Percentiles rank a stretch among this genome's conserved stretches.
Conservation (phyloP, 2,888 invertebrate genomes). For the Apocheima hispidaria region DNA sequence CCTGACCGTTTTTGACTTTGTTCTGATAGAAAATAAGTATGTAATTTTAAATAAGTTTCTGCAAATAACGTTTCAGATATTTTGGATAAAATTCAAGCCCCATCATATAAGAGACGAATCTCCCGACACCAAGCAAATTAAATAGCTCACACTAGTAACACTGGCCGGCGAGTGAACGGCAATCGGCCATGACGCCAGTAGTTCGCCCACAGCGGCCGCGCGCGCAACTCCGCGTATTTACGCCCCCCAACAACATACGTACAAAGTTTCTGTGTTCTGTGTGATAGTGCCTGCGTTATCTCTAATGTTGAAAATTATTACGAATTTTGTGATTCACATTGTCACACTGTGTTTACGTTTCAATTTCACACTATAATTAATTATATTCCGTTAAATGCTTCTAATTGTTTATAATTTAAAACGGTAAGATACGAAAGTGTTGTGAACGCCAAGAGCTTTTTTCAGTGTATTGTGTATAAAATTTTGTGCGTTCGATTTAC, state of each 20-base stretch:
- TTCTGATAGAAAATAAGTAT: not conserved
- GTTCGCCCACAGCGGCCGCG: conserved; percentile 48
- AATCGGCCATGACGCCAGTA: conserved; percentile 69
- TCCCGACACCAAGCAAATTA: conserved; percentile 34
- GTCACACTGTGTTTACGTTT: conserved; percentile 69
- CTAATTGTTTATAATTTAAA: conserved; percentile 11
- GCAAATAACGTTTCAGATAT: not conserved
- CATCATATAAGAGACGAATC: conserved; percentile 2
- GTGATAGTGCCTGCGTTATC: conserved; percentile 58
- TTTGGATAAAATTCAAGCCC: not conserved
- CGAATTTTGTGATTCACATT: conserved; percentile 47
- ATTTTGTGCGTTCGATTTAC: not conserved
- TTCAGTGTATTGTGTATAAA: conserved; percentile 3
- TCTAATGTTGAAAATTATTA: conserved; percentile 53
- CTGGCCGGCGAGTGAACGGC: conserved; percentile 72
- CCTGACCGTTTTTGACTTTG: too few species aligned
- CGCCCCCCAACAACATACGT: conserved; percentile 39
- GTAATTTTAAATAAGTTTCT: not conserved
- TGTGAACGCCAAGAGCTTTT: conserved; percentile 10
- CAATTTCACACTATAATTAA: conserved; percentile 11
- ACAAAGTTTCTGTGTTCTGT: conserved; percentile 57
- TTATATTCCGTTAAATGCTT: conserved; percentile 1
- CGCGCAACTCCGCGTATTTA: conserved; percentile 22
- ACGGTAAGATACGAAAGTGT: conserved; percentile 18
- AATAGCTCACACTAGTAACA: conserved; percentile 57